Evolutionary conservation across 1,140 invertebrate species (phyloP).

Genomic region (Stegodyphus dumicola): DNA sequence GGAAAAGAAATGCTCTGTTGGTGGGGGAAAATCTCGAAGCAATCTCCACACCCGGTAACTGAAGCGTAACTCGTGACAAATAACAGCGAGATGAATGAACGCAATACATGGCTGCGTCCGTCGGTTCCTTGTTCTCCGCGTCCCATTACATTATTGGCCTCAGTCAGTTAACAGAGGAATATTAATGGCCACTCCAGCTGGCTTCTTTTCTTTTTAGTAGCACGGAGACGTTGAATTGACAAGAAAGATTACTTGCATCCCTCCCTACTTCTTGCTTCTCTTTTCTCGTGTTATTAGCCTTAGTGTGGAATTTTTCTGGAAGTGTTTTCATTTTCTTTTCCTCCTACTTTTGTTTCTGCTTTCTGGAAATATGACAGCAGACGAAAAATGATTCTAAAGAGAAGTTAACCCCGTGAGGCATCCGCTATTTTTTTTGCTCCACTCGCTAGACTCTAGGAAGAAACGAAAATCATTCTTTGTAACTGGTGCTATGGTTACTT

Average conservation of each 20-base stretch:
- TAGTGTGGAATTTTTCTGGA: constrained; percentile 24
- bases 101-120: constrained; percentile 42
- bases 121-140: constrained; percentile 37
- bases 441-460: too few species aligned
- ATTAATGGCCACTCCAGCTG: constrained; percentile 50
- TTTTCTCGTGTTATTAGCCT: constrained; percentile 40
- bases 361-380: constrained; percentile 20
- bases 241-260: constrained; percentile 48
- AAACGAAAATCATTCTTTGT: too few species aligned
- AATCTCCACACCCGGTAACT: constrained; percentile 26
- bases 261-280: neutral
- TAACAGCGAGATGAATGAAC: constrained; percentile 45
- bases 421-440: too few species aligned
- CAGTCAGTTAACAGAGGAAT: constrained; percentile 53
- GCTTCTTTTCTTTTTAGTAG: constrained; percentile 23
- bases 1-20: neutral
- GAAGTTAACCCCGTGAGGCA: constrained; percentile 28
- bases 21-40: constrained; percentile 27
- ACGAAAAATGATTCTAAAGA: constrained; percentile 41
- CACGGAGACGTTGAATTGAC: constrained; percentile 48
- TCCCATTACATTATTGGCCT: constrained; percentile 56
- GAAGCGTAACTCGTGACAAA: constrained; percentile 40
- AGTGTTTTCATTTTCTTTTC: constrained; percentile 1
- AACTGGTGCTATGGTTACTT: too few species aligned
- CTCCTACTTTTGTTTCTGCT: neutral